Evolutionary conservation across 2,113 vertebrate genomes (phyloP).

Genomic region (Panurus biarmicus): DNA sequence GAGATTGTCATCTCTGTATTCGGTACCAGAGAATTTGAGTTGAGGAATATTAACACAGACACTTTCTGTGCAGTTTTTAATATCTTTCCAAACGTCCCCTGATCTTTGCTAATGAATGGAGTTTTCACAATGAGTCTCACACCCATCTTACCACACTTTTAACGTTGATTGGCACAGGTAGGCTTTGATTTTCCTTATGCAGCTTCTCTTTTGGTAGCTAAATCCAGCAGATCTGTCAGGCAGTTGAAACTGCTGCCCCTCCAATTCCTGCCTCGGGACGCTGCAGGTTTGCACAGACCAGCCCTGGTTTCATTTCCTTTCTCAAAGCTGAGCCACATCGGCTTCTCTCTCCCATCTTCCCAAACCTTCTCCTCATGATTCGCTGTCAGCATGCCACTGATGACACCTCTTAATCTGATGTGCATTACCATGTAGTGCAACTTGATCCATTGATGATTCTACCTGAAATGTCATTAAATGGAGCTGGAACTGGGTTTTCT

Average conservation of each 20-base stretch:
- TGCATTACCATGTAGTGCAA: slow-evolving; percentile 54
- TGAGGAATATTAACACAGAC: background rate
- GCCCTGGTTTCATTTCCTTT: background rate
- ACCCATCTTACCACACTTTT: background rate
- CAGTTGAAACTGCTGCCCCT: background rate
- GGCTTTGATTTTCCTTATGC: background rate
- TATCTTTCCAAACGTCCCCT: background rate
- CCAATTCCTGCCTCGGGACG: rapidly evolving
- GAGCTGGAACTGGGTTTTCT: slow-evolving; percentile 16
- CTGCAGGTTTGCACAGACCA: background rate
- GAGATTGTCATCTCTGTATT: background rate
- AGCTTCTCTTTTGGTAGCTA: background rate
- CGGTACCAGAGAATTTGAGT: background rate
- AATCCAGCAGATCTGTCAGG: background rate
- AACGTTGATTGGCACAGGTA: background rate
- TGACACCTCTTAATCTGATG: background rate
- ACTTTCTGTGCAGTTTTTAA: background rate
- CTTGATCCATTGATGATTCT: background rate
- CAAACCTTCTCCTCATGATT: background rate
- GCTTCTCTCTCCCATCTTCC: background rate
- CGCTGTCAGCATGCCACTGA: background rate
- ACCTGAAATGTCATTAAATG: slow-evolving; percentile 28
- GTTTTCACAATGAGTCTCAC: background rate
- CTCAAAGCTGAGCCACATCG: background rate
- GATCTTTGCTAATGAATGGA: background rate